These are phyloP conservation scores for Sinocyclocheilus grahami DNA, from an alignment of 2,113 vertebrate species.

Conservation along the genomic window DNA sequence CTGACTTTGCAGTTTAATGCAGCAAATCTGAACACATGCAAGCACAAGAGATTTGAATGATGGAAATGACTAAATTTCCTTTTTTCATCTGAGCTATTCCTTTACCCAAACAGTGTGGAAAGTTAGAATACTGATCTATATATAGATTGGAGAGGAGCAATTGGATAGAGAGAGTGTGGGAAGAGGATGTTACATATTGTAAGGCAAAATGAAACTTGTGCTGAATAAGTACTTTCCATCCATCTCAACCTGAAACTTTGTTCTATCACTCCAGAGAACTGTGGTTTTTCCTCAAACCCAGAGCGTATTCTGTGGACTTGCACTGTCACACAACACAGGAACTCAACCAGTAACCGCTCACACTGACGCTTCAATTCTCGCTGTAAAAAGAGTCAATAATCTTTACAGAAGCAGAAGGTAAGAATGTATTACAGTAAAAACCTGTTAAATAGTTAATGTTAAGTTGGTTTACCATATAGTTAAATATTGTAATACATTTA, in stretches of 20 bases:
- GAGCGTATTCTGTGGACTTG: conserved; percentile 21
- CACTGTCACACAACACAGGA: conserved; percentile 32
- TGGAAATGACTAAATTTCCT: neutral
- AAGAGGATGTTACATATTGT: conserved; percentile 23
- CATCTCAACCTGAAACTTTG: conserved; percentile 35
- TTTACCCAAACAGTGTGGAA: neutral
- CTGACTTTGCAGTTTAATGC: neutral
- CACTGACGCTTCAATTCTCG: neutral
- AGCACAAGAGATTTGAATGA: neutral
- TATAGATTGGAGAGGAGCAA: conserved; percentile 5
- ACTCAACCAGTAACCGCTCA: conserved; percentile 15
- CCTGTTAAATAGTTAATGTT: neutral
- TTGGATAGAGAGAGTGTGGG: neutral
- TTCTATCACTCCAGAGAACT: conserved; percentile 31
- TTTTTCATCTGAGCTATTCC: neutral
- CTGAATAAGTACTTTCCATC: conserved; percentile 35
- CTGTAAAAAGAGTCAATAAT: neutral
- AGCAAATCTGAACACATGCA: neutral
- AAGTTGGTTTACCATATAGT: neutral
- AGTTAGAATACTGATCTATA: conserved; percentile 1
- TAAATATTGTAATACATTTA: neutral
- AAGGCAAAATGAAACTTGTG: conserved; percentile 31
- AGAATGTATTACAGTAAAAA: neutral
- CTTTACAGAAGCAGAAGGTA: neutral
- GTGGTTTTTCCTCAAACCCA: conserved; percentile 36